Base-by-base conservation (phyloP, 1,140 invertebrate genomes). In the Aradophagus sp. region DNA sequence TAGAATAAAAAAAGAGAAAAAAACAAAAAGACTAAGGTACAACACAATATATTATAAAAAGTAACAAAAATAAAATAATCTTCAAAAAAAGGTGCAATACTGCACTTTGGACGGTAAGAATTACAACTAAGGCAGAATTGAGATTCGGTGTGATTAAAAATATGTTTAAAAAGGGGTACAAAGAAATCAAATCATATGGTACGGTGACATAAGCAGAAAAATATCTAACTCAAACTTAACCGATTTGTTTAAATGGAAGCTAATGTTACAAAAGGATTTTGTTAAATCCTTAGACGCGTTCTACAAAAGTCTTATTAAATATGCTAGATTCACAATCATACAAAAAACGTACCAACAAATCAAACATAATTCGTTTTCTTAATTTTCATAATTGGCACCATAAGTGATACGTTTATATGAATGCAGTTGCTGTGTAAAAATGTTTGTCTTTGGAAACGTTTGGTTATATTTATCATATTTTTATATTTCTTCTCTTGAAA, bases 301-400 rank as follows among this genome's bases (percentile, higher is more conserved):
- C n/a, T n/a, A n/a, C n/a, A n/a, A n/a, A n/a, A n/a, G n/a, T n/a
- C n/a, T n/a, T n/a, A n/a, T n/a, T n/a, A n/a, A n/a, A n/a, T n/a
- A n/a, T n/a, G n/a, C n/a, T n/a, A n/a, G n/a, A n/a, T n/a, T n/a
- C n/a, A n/a, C n/a, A n/a, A n/a, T n/a, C n/a, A n/a, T n/a, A n/a
- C n/a, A n/a, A n/a, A n/a, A n/a, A n/a, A n/a, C n/a, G n/a, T n/a
- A n/a, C n/a, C n/a, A n/a, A n/a, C n/a, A n/a, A n/a, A n/a, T n/a
- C n/a, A 59, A 29, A 13, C 23, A 41, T 31, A 26, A 39, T 16
- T n/a, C 3, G 5, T 32, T 32, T 17, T 0, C 23, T 61, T 32
- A 50, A 50, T 58, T 12, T 4, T 50, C 26, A 31, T 15, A 66
- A 35, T 74, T 74, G 72, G 72, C 72, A 74, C 72, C 53, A 70